A percentile compares a stretch with the other conserved stretches of the same genome.
phyloP scores from a whole-genome alignment of 2,797 vertebrate genomes.

The Nyctalus aviator region DNA sequence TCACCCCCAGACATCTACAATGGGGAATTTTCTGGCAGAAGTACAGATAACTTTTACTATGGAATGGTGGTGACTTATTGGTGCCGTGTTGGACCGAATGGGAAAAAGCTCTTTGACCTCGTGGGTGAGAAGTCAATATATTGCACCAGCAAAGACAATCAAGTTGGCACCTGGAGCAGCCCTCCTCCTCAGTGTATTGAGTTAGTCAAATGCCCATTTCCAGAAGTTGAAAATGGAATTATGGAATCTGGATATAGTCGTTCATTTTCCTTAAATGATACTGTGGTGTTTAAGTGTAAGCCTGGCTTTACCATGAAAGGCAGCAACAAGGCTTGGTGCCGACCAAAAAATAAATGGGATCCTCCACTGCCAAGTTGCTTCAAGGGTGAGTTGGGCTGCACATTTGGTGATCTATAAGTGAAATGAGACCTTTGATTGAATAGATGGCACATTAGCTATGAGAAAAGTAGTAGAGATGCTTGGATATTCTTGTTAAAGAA shows the following conservation, averaged over 20 bases:
- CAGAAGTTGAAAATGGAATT: slow-evolving; percentile 73
- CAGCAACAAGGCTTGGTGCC: slow-evolving; percentile 71
- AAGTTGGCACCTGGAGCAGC: slow-evolving; percentile 82
- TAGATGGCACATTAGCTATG: not conserved
- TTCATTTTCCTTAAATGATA: slow-evolving; percentile 75
- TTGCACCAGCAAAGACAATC: slow-evolving; percentile 79
- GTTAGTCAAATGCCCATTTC: slow-evolving; percentile 70
- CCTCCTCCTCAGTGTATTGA: slow-evolving; percentile 54
- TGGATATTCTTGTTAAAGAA: slow-evolving; percentile 13
- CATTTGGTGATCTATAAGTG: not conserved
- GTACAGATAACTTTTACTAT: slow-evolving; percentile 72
- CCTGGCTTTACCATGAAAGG: slow-evolving; percentile 78
- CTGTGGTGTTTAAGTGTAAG: slow-evolving; percentile 71
- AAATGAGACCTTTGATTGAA: not conserved
- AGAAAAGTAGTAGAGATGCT: not conserved
- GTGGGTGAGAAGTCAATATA: slow-evolving; percentile 80
- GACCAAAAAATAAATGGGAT: slow-evolving; percentile 76
- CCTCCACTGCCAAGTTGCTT: slow-evolving; percentile 77
- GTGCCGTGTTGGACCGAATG: slow-evolving; percentile 39
- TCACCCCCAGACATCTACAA: slow-evolving; percentile 80
- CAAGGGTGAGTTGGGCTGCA: slow-evolving; percentile 77
- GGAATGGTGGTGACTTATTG: slow-evolving; percentile 78
- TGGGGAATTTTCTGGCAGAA: slow-evolving; percentile 58
- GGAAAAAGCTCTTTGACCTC: slow-evolving; percentile 67
- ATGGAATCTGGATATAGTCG: slow-evolving; percentile 47